Base-by-base conservation (phyloP, 2,113 vertebrate genomes). In the Phaethornis superciliosus region DNA sequence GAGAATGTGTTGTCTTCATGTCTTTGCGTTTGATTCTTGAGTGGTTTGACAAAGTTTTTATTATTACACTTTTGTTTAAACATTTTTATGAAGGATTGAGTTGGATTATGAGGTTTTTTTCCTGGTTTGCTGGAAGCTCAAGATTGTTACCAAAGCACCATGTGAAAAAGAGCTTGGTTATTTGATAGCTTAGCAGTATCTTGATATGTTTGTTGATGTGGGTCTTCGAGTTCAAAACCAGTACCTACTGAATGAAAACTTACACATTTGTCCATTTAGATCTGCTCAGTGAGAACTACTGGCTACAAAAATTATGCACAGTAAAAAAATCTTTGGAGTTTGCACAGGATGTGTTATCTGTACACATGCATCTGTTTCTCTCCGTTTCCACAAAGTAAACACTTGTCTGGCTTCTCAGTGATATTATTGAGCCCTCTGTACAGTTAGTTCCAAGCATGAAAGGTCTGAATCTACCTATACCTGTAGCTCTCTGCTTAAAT, bases 1-100 rank as follows among this genome's bases (percentile, higher is more conserved):
- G 27, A 24, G 14, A 37, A 19, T 67, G 35, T 0, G 0, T 12
- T 71, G 21, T 51, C 16, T 59, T 67, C 3, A 1, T 63, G 24
- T 60, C 64, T 79, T 69, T 74, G 55, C 15, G 4, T 86, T 58
- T 58, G 28, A 21, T 77, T 80, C 26, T 47, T 51, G 40, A 23
- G 6, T 51, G 27, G 62, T 77, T 49, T 69, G 30, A 28, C 32
- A 46, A 64, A 88, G 7, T 18, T 82, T 76, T 44, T 42, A 13
- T 47, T 85, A 49, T 64, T 76, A 19, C 5, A 27, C 72, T 85
- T 89, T 60, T 10, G 6, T 32, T 92, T 52, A 64, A n/a, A 32
- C 75, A 15, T 63, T 74, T 4, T 19, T 52, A 7, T 37, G 56
- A 85, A 6, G 8, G 4, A n/a, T 68, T 47, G 17, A n/a, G 32